Conservation (phyloP, 1,140 invertebrate genomes). For the Conopomorpha cramerella region DNA sequence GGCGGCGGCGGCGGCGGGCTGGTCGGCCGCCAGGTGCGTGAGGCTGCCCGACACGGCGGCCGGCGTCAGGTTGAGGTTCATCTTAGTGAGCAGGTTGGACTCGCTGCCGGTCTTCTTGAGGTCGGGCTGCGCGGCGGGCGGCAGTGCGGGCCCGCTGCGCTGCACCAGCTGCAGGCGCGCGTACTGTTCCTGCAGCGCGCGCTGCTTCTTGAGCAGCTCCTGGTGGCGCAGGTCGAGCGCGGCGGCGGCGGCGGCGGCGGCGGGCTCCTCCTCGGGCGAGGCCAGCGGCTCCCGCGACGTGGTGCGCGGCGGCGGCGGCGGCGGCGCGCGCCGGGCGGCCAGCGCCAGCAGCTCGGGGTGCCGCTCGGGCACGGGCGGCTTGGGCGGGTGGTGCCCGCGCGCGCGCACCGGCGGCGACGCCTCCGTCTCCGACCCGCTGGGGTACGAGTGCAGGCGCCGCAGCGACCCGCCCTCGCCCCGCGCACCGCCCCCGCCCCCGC, state of each 20-base stretch:
- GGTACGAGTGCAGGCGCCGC: slow-evolving; percentile 74
- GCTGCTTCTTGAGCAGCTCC: slow-evolving; percentile 83
- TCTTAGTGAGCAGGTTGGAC: slow-evolving; percentile 83
- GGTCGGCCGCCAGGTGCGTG: slow-evolving; percentile 28
- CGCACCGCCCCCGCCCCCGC: slow-evolving; percentile 69
- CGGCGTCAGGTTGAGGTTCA: slow-evolving; percentile 70
- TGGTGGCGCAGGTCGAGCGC: slow-evolving; percentile 83
- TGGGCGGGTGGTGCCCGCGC: slow-evolving; percentile 52
- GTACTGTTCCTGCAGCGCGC: slow-evolving; percentile 86
- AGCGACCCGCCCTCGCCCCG: slow-evolving; percentile 55
- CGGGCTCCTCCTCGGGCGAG: slow-evolving; percentile 66
- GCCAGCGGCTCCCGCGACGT: slow-evolving; percentile 80
- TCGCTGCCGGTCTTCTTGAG: slow-evolving; percentile 90
- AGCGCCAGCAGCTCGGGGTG: slow-evolving; percentile 72
- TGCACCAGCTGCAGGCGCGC: slow-evolving; percentile 83
- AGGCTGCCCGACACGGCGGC: slow-evolving; percentile 39
- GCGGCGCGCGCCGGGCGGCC: slow-evolving; percentile 75
- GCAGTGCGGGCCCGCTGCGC: slow-evolving; percentile 70
- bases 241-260: slow-evolving; percentile 51
- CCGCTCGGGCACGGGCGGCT: slow-evolving; percentile 79
- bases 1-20: slow-evolving; percentile 8
- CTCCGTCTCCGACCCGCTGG: slow-evolving; percentile 75
- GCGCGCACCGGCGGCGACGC: slow-evolving; percentile 68
- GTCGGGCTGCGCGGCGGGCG: slow-evolving; percentile 65
- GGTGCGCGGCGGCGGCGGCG: slow-evolving; percentile 82